Conservation (phyloP, 2,113 vertebrate genomes). For the Oryzias melastigma region DNA sequence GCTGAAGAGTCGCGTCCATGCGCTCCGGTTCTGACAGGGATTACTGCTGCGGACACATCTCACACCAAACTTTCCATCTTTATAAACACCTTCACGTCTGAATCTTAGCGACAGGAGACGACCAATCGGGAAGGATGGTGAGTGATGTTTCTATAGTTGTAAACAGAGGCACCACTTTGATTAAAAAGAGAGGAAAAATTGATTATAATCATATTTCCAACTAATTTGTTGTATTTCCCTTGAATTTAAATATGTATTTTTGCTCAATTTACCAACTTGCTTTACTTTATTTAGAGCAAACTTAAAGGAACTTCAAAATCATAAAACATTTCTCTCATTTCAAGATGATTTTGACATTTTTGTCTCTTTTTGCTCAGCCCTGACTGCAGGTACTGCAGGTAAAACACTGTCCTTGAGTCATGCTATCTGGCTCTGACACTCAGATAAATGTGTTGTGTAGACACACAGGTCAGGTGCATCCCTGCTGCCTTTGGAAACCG, state of each 20-base stretch:
- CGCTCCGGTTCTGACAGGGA: slow-evolving; percentile 32
- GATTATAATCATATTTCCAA: not conserved
- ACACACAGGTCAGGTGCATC: slow-evolving; percentile 20
- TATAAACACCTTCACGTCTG: too few species aligned
- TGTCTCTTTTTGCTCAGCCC: not conserved
- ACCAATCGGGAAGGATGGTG: slow-evolving; percentile 61
- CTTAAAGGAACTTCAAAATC: too few species aligned
- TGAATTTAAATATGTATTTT: not conserved
- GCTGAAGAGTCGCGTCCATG: slow-evolving; percentile 50
- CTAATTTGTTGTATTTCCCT: too few species aligned
- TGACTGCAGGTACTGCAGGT: not conserved
- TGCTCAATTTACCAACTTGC: too few species aligned
- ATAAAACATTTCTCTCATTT: not conserved
- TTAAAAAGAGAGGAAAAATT: not conserved
- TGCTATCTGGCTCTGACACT: slow-evolving; percentile 2
- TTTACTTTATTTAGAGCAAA: too few species aligned
- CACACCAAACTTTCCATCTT: too few species aligned
- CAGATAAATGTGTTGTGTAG: slow-evolving; percentile 9
- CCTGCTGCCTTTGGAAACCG: slow-evolving; percentile 38
- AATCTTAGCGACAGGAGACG: slow-evolving; percentile 12
- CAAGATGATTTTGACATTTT: not conserved
- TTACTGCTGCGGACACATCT: not conserved
- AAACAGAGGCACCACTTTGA: not conserved
- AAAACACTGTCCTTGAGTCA: slow-evolving; percentile 5
- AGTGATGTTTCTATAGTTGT: slow-evolving; percentile 37